Conservation (phyloP, 2,888 invertebrate genomes). For the Cryptus armator region DNA sequence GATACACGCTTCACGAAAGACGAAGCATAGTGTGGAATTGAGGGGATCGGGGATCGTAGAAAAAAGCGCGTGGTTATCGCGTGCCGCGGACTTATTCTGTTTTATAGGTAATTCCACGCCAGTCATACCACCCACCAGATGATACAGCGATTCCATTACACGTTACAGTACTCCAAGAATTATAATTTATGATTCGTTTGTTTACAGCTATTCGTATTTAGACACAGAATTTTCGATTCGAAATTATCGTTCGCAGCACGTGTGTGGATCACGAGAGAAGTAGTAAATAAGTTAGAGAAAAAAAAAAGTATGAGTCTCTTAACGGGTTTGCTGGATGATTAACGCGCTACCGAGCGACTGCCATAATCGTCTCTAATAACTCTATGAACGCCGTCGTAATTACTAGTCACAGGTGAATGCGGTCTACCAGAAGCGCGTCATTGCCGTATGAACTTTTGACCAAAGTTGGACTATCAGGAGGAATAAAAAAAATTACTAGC, state of each 20-base stretch:
- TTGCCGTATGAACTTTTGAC: constrained; percentile 11
- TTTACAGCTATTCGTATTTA: background rate
- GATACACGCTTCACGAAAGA: constrained; percentile 84
- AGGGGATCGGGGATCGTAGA: constrained; percentile 23
- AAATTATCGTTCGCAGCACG: background rate
- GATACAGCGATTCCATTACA: constrained; percentile 7
- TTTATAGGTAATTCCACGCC: background rate
- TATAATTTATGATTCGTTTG: background rate
- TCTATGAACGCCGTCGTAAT: constrained; percentile 36
- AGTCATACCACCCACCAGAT: background rate
- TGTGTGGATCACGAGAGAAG: background rate
- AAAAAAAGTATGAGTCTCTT: background rate
- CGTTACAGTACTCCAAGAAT: background rate
- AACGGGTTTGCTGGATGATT: constrained; percentile 2
- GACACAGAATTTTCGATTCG: background rate
- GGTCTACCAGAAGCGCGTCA: constrained; percentile 25
- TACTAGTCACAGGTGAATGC: background rate
- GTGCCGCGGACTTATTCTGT: background rate
- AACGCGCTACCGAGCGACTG: constrained; percentile 10
- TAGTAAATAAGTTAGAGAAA: background rate
- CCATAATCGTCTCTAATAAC: constrained; percentile 53
- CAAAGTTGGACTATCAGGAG: constrained; percentile 12
- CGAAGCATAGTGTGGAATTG: constrained; percentile 70
- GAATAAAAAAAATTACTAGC: constrained; percentile 16
- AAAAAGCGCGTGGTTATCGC: constrained; percentile 33